These are phyloP conservation scores for Nematopogon swammerdamellus DNA, from an alignment of 2,888 invertebrate species.

Conservation along the genomic window DNA sequence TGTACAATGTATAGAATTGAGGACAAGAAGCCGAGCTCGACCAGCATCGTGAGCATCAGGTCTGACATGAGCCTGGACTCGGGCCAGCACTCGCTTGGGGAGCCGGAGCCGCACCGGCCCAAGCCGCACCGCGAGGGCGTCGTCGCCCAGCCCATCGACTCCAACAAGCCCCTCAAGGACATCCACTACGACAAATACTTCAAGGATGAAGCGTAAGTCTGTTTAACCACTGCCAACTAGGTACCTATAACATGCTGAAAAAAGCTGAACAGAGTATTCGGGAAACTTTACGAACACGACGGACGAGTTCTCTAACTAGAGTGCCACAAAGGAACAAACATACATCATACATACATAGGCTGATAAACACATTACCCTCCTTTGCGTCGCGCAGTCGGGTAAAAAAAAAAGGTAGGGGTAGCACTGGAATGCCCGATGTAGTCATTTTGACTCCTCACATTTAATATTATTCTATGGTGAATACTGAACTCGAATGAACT, in stretches of 20 bases:
- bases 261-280: neutral
- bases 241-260: neutral
- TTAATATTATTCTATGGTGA: too few relatives aligned
- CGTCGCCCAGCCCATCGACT: conserved; percentile 47
- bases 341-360: too few relatives aligned
- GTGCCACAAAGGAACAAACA: too few relatives aligned
- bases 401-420: too few relatives aligned
- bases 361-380: too few relatives aligned
- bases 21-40: conserved; percentile 29
- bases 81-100: conserved; percentile 21
- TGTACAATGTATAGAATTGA: too few relatives aligned
- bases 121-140: conserved; percentile 36
- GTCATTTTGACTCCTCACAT: too few relatives aligned
- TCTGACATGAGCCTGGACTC: conserved; percentile 11
- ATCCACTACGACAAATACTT: conserved; percentile 50
- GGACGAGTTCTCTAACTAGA: neutral
- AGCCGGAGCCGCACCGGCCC: conserved; percentile 20
- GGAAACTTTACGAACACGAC: neutral
- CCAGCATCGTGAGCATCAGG: conserved; percentile 29
- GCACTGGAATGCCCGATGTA: too few relatives aligned
- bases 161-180: conserved; percentile 30
- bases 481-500: too few relatives aligned
- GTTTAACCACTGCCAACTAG: neutral
- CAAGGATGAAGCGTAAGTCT: conserved; percentile 55
- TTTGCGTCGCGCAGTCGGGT: too few relatives aligned